Conservation (phyloP, 2,888 invertebrate genomes). For the Amblyjoppa proteus region DNA sequence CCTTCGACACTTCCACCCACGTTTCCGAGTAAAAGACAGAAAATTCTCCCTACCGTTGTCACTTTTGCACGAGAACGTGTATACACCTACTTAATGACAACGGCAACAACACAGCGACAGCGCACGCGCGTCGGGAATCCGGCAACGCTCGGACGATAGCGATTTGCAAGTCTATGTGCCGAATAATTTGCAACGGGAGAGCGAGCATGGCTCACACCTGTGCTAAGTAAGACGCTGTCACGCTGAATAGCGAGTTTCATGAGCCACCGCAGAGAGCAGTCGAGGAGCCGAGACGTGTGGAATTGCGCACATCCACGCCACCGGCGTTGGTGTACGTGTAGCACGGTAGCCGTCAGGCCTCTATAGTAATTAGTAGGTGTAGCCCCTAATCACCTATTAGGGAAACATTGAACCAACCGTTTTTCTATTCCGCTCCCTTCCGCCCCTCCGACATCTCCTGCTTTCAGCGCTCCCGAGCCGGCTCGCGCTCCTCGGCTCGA, state of each 20-base stretch:
- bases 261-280: conserved; percentile 29
- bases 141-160: conserved; percentile 15
- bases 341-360: conserved; percentile 64
- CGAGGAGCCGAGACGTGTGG: conserved; percentile 47
- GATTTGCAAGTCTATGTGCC: conserved; percentile 41
- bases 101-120: not conserved
- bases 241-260: conserved; percentile 59
- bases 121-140: not conserved
- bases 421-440: conserved; percentile 3
- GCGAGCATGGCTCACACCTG: conserved; percentile 63
- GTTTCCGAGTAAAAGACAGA: not conserved
- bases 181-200: conserved; percentile 66
- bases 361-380: conserved; percentile 66
- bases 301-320: conserved; percentile 52
- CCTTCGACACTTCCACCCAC: not conserved
- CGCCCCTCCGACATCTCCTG: not conserved
- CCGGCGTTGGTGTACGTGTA: conserved; percentile 58
- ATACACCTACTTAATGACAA: not conserved
- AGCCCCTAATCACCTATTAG: conserved; percentile 68
- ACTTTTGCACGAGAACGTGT: not conserved
- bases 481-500: conserved; percentile 35
- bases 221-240: conserved; percentile 69
- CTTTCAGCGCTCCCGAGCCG: conserved; percentile 17
- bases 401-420: conserved; percentile 63
- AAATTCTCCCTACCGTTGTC: not conserved